These are phyloP conservation scores for Ptychoptera albimana DNA, from an alignment of 2,888 invertebrate species.

Conservation along the genomic window DNA sequence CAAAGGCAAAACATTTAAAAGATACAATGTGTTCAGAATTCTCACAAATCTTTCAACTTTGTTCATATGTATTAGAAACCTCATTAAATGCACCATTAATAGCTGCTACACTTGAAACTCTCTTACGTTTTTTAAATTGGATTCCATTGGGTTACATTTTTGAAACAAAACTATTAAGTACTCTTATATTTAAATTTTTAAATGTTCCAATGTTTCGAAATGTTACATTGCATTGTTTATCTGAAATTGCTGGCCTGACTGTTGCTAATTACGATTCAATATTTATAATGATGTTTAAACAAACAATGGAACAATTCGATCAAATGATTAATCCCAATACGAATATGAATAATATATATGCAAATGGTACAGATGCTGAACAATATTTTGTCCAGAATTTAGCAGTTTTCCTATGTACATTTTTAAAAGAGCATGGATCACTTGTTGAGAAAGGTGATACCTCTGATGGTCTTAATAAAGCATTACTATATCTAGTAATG, in stretches of 20 bases:
- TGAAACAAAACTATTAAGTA: constrained; percentile 92
- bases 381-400: constrained; percentile 98
- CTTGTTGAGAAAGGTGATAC: constrained; percentile 70
- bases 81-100: constrained; percentile 95
- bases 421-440: constrained; percentile 88
- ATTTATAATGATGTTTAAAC: constrained; percentile 76
- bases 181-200: constrained; percentile 89
- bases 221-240: constrained; percentile 93
- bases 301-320: constrained; percentile 85
- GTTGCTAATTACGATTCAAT: constrained; percentile 84
- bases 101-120: constrained; percentile 88
- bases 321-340: constrained; percentile 81
- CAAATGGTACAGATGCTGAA: constrained; percentile 85
- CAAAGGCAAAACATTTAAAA: constrained; percentile 97
- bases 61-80: constrained; percentile 95
- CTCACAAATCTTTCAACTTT: constrained; percentile 93
- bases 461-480: constrained; percentile 61
- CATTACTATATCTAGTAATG: constrained; percentile 70
- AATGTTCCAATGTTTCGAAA: constrained; percentile 96
- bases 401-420: constrained; percentile 92
- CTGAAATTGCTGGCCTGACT: constrained; percentile 90
- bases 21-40: constrained; percentile 99
- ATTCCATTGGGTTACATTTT: constrained; percentile 99
- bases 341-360: constrained; percentile 88
- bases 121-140: constrained; percentile 96